These are phyloP conservation scores for Philotrypesis tridentata DNA, from an alignment of 1,140 invertebrate species.

Conservation along the genomic window DNA sequence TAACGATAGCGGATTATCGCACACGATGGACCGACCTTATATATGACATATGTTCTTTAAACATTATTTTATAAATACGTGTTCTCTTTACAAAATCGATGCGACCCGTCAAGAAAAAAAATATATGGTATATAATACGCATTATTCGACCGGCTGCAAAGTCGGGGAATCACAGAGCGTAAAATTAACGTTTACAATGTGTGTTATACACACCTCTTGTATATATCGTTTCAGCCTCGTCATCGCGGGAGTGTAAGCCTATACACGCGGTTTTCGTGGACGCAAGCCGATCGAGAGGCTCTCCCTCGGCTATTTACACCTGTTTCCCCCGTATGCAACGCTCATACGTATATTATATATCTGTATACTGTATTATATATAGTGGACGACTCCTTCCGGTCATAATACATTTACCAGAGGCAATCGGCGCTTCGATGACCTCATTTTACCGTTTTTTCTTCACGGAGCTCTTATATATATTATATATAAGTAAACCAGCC, in stretches of 20 bases:
- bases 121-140: too few relatives aligned
- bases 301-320: constrained; percentile 6
- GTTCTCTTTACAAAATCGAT: too few relatives aligned
- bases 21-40: too few relatives aligned
- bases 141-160: not conserved
- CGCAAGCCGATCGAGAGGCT: not conserved
- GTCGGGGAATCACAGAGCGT: constrained; percentile 52
- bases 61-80: too few relatives aligned
- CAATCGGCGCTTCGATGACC: not conserved
- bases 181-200: constrained; percentile 57
- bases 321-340: not conserved
- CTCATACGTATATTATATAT: too few relatives aligned
- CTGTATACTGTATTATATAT: too few relatives aligned
- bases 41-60: too few relatives aligned
- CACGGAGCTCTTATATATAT: too few relatives aligned
- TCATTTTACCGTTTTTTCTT: not conserved
- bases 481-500: too few relatives aligned
- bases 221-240: constrained; percentile 34
- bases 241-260: not conserved
- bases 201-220: not conserved
- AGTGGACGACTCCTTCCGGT: not conserved
- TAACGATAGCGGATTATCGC: too few relatives aligned
- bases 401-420: not conserved
- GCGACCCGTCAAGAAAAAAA: too few relatives aligned
- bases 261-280: not conserved